Evolutionary conservation across 2,888 invertebrate species (phyloP).

Genomic region (Luffia ferchaultella): DNA sequence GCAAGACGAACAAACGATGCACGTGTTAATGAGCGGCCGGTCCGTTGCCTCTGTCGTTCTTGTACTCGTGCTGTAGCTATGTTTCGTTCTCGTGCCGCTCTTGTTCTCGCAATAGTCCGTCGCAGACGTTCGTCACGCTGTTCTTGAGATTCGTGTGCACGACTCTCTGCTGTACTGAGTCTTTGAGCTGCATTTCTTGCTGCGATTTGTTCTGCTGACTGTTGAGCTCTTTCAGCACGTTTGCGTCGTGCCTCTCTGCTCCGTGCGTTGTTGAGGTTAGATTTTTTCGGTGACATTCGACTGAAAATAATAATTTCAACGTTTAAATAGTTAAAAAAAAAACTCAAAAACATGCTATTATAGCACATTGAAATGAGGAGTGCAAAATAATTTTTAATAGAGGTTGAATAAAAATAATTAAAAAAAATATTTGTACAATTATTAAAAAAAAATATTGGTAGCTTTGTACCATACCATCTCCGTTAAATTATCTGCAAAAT

Average conservation of each 20-base stretch:
- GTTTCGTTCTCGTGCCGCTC: conserved; percentile 20
- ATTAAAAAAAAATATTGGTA: too few relatives aligned
- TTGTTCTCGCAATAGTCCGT: conserved; percentile 15
- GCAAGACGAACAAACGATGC: conserved; percentile 19
- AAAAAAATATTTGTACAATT: too few relatives aligned
- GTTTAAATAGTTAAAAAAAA: conserved; percentile 9
- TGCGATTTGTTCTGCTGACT: conserved; percentile 17
- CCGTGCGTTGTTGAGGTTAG: conserved; percentile 20
- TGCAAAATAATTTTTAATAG: too few relatives aligned
- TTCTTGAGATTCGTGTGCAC: conserved; percentile 21
- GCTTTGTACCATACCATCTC: too few relatives aligned
- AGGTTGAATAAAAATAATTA: too few relatives aligned
- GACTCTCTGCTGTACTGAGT: conserved; percentile 13
- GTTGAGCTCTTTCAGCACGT: conserved; percentile 20
- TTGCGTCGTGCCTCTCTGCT: conserved; percentile 19
- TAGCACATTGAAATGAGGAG: too few relatives aligned
- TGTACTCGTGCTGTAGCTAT: conserved; percentile 17
- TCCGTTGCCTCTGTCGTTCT: conserved; percentile 16
- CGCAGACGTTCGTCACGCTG: conserved; percentile 18
- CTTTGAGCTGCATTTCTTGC: conserved; percentile 20
- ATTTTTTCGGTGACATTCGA: conserved; percentile 21
- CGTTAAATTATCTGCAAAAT: too few relatives aligned
- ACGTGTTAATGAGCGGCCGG: conserved; percentile 19
- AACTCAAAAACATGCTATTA: too few relatives aligned
- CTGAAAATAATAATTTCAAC: conserved; percentile 15